Base-by-base conservation (phyloP, 2,888 invertebrate species). In the Gortyna flavago region DNA sequence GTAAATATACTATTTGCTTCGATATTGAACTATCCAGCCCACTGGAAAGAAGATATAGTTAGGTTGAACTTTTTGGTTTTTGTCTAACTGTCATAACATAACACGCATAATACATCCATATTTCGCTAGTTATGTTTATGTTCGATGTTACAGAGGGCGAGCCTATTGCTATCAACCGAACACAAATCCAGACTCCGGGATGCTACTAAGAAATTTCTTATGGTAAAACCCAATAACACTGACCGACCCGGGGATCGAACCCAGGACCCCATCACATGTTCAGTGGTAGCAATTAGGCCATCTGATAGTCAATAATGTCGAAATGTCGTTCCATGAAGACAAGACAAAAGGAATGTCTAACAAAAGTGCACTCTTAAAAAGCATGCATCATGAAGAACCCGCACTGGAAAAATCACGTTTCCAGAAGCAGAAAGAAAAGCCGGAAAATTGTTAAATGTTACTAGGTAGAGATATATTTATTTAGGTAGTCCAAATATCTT, bases 1-100 rank as follows among this genome's bases (percentile, higher is more conserved):
- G 97, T 80, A 99, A 94, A 80, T 97, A 97, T 75, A 99, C 96
- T 92, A 99, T 97, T 93, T 99, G 98, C 93, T 98, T 98, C 77
- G 99, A 98, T 65, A 98, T 97, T 59, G 98, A 92, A 87, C 94
- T 94, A 88, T 96, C 96, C 72, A 96, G 91, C 48, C 96, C 96
- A 89, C 96, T 96, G 94, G 29, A 95, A 95, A 80, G 64, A 86
- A 84, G 84, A 86, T 61, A 80, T 65, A 74, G 21, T 80, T 67
- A 84, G 51, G 75, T 84, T 85, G 68, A 76, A 84, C 44, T 62
- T 59, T 62, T 72, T 61, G 66, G 1, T 54, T 21, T 41, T 29
- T 48, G 1, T 32, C 5, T 29, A 41, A 61, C 29, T 13, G 18
- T 69, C 35, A 69, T 64, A 64, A 29, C 11, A 29, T 44, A 66